phyloP scores from a whole-genome alignment of 1,140 invertebrate genomes.

The Drosophila carrolli region DNA sequence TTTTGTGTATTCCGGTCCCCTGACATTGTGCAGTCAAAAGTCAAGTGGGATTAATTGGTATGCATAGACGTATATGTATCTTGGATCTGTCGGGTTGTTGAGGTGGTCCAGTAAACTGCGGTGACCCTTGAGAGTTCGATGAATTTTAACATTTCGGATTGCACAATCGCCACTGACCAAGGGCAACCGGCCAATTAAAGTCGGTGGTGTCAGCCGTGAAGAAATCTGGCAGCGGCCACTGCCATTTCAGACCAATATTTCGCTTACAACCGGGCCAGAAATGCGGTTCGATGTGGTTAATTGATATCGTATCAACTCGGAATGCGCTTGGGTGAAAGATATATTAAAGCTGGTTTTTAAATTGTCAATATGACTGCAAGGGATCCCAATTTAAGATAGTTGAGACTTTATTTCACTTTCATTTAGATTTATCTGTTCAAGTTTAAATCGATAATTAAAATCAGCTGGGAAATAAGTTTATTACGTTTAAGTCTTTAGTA shows the following conservation, averaged over 20 bases:
- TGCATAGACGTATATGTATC: slow-evolving; percentile 18
- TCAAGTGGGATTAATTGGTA: slow-evolving; percentile 58
- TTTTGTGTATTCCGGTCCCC: slow-evolving; percentile 11
- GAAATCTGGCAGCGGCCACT: slow-evolving; percentile 36
- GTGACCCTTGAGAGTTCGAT: slow-evolving; percentile 68
- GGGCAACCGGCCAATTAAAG: slow-evolving; percentile 71
- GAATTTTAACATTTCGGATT: slow-evolving; percentile 63
- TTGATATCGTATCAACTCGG: slow-evolving; percentile 4
- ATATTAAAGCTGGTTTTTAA: not conserved
- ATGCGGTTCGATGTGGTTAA: slow-evolving; percentile 22
- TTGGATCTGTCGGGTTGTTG: slow-evolving; percentile 5
- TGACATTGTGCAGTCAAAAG: slow-evolving; percentile 51
- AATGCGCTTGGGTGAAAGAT: slow-evolving; percentile 5
- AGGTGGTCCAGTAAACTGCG: slow-evolving; percentile 54
- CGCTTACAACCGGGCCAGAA: slow-evolving; percentile 24
- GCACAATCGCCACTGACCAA: slow-evolving; percentile 55
- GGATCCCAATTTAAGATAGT: not conserved
- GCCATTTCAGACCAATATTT: slow-evolving; percentile 25
- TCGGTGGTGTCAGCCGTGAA: slow-evolving; percentile 27
- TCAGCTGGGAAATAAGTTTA: too few species aligned
- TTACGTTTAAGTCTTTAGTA: not conserved
- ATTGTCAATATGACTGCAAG: slow-evolving; percentile 2
- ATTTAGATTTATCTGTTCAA: slow-evolving; percentile 1
- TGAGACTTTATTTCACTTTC: slow-evolving; percentile 1
- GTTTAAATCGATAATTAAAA: not conserved